Base-by-base conservation (phyloP, 2,888 invertebrate genomes). In the Octonoba sinensis region DNA sequence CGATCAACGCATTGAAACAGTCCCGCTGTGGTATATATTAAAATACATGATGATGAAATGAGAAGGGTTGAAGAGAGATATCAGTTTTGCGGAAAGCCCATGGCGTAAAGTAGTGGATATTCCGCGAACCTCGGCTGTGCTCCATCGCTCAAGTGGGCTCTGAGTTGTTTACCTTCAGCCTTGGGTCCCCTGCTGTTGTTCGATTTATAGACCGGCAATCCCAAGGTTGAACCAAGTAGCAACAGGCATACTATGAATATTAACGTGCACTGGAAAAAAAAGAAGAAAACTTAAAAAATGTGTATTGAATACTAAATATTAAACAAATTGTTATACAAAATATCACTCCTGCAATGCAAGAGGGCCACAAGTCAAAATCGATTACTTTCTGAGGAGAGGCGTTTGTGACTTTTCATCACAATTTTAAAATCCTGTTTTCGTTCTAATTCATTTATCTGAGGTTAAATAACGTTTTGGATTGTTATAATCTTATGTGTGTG, bases 81-180 rank as follows among this genome's bases (percentile, higher is more conserved):
- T 54, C 62, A 18, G 20, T 72, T 24, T 20, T 18, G 46, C n/a
- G 20, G 62, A 11, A 72, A 20, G 6, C 51, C 72, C 22, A 36
- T 36, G n/a, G 62, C 47, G 12, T 72, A 72, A 8, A 72, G 72
- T 1, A 72, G 62, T n/a, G 72, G 72, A 20, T 72, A 72, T 27
- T 72, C 72, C 8, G 62, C 72, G 20, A 72, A 72, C 51, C 72
- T 72, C 0, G 72, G 72, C 20, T 72, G 72, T 4, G 47, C 72
- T 3, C 72, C 72, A 2, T n/a, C 72, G n/a, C 18, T 72, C 49
- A 72, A 1, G 18, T 72, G 72, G n/a, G 72, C 72, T 18, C 49
- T 47, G 22, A 72, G 24, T 16, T 46, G 46, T 13, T 44, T 59
- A 1, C 60, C 49, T 51, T 72, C 72, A 27, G 62, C 4, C 51